These are phyloP conservation scores for Enteromius fasciolatus DNA, from an alignment of 2,797 vertebrate species.

Conservation along the genomic window DNA sequence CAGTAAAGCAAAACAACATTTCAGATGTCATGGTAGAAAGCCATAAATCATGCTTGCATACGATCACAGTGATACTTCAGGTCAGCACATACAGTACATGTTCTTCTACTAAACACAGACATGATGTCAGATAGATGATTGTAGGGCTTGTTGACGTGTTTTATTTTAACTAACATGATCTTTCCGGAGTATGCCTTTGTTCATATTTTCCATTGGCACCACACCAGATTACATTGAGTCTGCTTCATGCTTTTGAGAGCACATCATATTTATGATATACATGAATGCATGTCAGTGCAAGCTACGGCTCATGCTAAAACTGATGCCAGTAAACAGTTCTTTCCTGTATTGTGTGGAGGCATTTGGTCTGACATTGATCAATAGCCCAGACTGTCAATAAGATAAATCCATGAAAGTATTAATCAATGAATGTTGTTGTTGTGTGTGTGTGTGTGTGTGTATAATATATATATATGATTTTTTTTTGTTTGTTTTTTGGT, in stretches of 20 bases:
- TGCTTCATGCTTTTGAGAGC: not conserved
- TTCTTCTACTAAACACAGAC: not conserved
- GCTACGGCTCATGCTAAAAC: not conserved
- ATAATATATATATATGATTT: not conserved
- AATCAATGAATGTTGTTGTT: not conserved
- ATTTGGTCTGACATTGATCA: not conserved
- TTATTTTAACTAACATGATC: not conserved
- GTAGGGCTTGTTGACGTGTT: conserved; percentile 10
- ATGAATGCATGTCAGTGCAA: not conserved
- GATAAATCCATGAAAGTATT: not conserved
- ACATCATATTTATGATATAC: not conserved
- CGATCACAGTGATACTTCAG: not conserved
- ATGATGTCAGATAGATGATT: not conserved
- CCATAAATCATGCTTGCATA: not conserved
- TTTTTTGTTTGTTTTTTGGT: not conserved
- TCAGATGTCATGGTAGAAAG: not conserved
- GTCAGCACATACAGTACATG: not conserved
- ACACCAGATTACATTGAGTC: not conserved
- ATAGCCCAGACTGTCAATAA: not conserved
- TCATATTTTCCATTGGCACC: not conserved
- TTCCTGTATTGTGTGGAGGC: not conserved
- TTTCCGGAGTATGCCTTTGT: not conserved
- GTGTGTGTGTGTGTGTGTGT: too few species aligned
- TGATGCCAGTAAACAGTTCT: not conserved
- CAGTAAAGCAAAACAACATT: not conserved